These are phyloP conservation scores for Spermophilus dauricus DNA, from an alignment of 2,113 vertebrate species.

Conservation along the genomic window DNA sequence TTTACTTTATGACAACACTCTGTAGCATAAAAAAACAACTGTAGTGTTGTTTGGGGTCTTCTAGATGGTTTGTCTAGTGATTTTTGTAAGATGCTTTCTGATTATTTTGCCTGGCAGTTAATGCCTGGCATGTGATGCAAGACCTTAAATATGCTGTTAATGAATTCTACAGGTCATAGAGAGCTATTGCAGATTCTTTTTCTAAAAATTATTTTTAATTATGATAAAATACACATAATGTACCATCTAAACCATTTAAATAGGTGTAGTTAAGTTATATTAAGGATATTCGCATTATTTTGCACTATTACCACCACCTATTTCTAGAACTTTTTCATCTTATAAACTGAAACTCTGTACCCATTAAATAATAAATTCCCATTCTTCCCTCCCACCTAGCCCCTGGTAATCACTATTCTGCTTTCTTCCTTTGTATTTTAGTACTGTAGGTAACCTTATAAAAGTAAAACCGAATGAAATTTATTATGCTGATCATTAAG, in stretches of 20 bases:
- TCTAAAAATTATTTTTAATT: background rate
- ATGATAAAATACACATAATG: background rate
- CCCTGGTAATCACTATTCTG: background rate
- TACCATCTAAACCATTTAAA: background rate
- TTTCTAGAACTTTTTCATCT: background rate
- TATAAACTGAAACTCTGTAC: background rate
- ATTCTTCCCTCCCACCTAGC: background rate
- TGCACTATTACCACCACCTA: background rate
- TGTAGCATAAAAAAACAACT: background rate
- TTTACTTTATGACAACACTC: background rate
- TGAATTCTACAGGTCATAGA: background rate
- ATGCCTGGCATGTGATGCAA: background rate
- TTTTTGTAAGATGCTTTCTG: background rate
- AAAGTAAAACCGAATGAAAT: background rate
- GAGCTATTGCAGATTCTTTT: background rate
- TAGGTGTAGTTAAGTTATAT: background rate
- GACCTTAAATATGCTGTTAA: background rate
- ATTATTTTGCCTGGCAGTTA: background rate
- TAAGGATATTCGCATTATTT: background rate
- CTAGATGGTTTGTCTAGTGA: background rate
- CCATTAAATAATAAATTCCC: background rate
- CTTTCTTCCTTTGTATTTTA: background rate
- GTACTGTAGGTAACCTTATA: background rate
- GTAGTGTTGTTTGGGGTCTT: background rate
- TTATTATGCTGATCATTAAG: constrained; percentile 4